phyloP scores from a whole-genome alignment of 2,888 invertebrate species.

The Melanophora roralis region DNA sequence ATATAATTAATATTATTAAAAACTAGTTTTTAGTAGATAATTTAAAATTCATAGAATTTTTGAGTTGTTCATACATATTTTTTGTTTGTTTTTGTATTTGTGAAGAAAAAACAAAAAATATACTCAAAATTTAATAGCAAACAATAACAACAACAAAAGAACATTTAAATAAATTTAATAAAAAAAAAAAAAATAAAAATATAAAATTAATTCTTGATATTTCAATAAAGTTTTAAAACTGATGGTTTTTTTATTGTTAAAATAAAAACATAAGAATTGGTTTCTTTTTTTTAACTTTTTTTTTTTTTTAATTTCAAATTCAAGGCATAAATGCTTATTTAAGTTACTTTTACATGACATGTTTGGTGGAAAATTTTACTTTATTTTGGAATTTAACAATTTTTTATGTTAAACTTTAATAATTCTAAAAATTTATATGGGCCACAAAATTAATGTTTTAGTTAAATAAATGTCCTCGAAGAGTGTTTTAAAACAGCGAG shows the following conservation, averaged over 20 bases:
- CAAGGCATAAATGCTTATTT: no score
- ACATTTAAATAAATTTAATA: constrained; percentile 7
- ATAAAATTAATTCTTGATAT: constrained; percentile 57
- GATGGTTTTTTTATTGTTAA: constrained; percentile 61
- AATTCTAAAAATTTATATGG: no score
- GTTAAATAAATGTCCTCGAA: no score
- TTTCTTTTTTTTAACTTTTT: constrained; percentile 11
- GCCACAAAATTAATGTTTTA: no score
- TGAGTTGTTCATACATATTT: constrained; percentile 30
- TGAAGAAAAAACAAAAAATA: constrained; percentile 25
- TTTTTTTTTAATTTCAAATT: no score
- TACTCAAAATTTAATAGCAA: constrained; percentile 53
- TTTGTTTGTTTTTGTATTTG: constrained; percentile 26
- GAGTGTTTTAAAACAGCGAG: no score
- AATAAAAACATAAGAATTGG: constrained; percentile 54
- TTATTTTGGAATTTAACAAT: no score
- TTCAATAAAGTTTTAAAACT: constrained; percentile 62
- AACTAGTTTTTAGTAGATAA: constrained; percentile 55
- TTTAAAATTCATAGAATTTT: constrained; percentile 60
- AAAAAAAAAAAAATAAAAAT: constrained; percentile 31
- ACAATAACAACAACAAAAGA: constrained; percentile 19
- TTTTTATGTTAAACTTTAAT: no score
- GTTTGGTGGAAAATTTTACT: no score
- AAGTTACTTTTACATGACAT: no score
- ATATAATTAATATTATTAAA: constrained; percentile 48